Evolutionary conservation across 2,797 vertebrate genomes (phyloP).

Genomic region (Manis crassicaudata): DNA sequence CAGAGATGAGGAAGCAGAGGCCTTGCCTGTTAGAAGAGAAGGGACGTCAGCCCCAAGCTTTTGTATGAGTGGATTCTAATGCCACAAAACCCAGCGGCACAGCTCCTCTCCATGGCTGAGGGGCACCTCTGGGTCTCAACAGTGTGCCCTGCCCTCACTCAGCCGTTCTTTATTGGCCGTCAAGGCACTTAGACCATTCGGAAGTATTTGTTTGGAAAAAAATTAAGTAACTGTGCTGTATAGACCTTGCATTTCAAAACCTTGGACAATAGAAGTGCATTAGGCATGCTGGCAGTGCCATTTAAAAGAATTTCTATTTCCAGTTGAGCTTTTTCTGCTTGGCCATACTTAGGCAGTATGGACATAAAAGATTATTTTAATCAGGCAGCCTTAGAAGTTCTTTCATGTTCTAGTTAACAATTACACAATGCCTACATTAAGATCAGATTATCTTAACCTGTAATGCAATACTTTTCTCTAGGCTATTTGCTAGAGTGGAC

Average conservation of each 20-base stretch:
- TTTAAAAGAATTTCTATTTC: constrained; percentile 51
- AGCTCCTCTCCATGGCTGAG: background rate
- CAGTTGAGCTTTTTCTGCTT: constrained; percentile 38
- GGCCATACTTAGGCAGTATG: background rate
- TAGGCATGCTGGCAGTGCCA: background rate
- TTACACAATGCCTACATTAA: constrained; percentile 21
- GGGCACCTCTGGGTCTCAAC: background rate
- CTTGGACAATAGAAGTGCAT: background rate
- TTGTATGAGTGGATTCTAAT: background rate
- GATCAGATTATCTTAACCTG: constrained; percentile 45
- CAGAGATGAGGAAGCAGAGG: background rate
- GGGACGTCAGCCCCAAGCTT: background rate
- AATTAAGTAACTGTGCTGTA: background rate
- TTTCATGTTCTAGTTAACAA: constrained; percentile 23
- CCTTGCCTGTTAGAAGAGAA: background rate
- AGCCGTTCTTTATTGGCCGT: background rate
- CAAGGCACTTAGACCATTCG: background rate
- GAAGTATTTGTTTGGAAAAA: background rate
- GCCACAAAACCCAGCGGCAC: background rate
- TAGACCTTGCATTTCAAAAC: constrained; percentile 12
- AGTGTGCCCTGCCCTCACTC: background rate
- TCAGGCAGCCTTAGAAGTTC: background rate
- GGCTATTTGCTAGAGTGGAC: background rate
- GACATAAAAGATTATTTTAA: constrained; percentile 60
- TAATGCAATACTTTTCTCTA: background rate